phyloP scores from a whole-genome alignment of 2,888 invertebrate species.

The Drosophila meridionalis region DNA sequence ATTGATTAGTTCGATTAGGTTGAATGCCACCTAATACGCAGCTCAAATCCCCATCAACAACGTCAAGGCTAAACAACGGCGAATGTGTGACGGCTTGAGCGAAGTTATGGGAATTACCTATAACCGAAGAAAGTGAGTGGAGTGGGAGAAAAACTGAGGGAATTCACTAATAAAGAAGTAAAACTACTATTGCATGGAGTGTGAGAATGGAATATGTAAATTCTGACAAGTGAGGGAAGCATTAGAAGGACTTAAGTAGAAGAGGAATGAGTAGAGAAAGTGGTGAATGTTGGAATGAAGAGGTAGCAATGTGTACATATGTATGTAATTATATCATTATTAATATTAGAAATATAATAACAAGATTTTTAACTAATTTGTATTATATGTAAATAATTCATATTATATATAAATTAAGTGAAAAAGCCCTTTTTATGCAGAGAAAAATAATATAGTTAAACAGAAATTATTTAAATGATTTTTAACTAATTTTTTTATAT shows the following conservation, averaged over 20 bases:
- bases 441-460: no score
- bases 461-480: no score
- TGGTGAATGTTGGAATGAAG: background rate
- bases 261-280: background rate
- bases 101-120: background rate
- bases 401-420: no score
- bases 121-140: background rate
- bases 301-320: background rate
- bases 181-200: background rate
- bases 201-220: background rate
- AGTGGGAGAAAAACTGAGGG: background rate
- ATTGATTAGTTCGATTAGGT: constrained; percentile 76
- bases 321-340: no score
- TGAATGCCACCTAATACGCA: constrained; percentile 33
- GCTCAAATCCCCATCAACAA: constrained; percentile 23
- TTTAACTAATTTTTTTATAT: no score
- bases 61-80: constrained; percentile 21
- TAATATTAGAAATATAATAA: no score
- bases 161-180: constrained; percentile 1
- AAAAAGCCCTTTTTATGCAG: no score
- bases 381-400: no score
- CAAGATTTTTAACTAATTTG: no score
- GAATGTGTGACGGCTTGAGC: background rate
- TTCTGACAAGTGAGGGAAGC: background rate
- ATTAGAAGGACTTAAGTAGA: background rate